Evolutionary conservation across 2,113 vertebrate species (phyloP), one percentile per base, ranked within the genome.

Genomic region (Mionectes macconnelli): DNA sequence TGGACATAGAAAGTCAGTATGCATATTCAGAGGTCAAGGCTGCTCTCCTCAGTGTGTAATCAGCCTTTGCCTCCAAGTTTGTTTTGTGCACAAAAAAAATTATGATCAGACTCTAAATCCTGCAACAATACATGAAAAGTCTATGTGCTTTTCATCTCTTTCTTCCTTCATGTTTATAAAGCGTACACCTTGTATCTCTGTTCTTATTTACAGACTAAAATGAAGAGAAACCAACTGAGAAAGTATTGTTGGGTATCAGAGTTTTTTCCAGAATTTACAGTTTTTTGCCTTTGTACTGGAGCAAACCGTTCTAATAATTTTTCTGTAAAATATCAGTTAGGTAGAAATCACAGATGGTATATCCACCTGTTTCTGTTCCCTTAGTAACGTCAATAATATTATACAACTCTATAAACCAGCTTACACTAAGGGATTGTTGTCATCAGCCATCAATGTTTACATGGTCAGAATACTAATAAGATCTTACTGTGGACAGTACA

Each of bases 291-390:
- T 92, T 70, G 12, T 52, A 60, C 5, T 64, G 20, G 92, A 82
- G 17, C 15, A 94, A 89, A 78, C 8, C 25, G 28, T 56, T 92
- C 47, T 84, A 69, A 22, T 10, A 7, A 25, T 35, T 82, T 87
- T 89, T 74, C 68, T 90, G 39, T 52, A 84, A 93, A 87, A 93
- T 91, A 62, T 76, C 39, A 42, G 14, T 86, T 88, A 96, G 79
- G 55, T 90, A 87, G 30, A 47, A 76, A 70, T 92, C 91, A 88
- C 94, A 97, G 95, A 97, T 95, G 86, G 94, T 70, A 57, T 64
- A 89, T 60, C 84, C 91, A 93, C 88, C 90, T 96, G 86, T 24
- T 94, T 70, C 87, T 90, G 74, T 93, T 96, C 84, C 90, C 57
- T 52, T 88, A 94, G 75, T 90, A 88, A 94, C 90, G 79, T 94